phyloP scores from a whole-genome alignment of 2,888 invertebrate species.

The Dryobotodes eremita region DNA sequence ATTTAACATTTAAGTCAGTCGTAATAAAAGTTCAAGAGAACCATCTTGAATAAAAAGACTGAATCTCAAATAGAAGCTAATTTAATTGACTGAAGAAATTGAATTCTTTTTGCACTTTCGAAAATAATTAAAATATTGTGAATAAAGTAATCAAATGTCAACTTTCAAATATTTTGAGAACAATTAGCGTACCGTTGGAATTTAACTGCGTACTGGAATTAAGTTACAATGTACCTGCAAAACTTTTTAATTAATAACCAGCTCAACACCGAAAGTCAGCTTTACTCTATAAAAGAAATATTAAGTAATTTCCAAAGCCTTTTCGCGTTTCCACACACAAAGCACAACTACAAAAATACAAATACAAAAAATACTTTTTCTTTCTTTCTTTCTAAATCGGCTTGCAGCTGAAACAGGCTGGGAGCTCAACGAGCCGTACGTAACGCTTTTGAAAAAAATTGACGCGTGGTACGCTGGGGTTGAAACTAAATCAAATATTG shows the following conservation, averaged over 20 bases:
- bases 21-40: too few species aligned
- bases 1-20: too few species aligned
- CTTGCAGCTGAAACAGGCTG: neutral
- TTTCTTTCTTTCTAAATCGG: too few species aligned
- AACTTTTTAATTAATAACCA: neutral
- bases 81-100: too few species aligned
- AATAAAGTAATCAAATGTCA: neutral
- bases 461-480: neutral
- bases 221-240: too few species aligned
- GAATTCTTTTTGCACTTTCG: too few species aligned
- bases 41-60: too few species aligned
- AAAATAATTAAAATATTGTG: too few species aligned
- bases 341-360: too few species aligned
- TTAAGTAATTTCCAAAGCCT: neutral
- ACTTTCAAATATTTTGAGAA: neutral
- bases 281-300: neutral
- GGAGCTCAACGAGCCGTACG: neutral
- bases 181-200: neutral
- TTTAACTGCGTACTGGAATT: neutral
- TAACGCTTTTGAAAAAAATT: neutral
- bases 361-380: too few species aligned
- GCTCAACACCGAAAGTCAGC: neutral
- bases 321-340: neutral
- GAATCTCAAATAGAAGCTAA: too few species aligned
- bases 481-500: conserved; percentile 4